These are phyloP conservation scores for Hydriomena furcata DNA, from an alignment of 2,888 invertebrate species.

Conservation along the genomic window DNA sequence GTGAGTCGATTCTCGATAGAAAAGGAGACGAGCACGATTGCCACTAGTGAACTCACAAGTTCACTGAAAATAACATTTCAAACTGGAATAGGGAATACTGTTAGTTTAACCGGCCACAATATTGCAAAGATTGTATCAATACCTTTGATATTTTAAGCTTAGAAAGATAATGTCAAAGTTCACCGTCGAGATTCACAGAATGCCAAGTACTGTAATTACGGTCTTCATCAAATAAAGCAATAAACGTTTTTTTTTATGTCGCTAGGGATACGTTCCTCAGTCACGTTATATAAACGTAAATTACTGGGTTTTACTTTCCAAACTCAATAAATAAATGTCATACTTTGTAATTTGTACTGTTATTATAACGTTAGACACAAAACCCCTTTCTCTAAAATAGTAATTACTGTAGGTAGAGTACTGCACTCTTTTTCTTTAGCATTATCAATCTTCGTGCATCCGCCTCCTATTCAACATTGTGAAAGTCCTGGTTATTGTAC, in stretches of 20 bases:
- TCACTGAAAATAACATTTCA: constrained; percentile 55
- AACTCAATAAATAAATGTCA: constrained; percentile 70
- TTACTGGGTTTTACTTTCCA: constrained; percentile 66
- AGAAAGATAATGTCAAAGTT: constrained; percentile 26
- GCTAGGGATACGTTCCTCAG: constrained; percentile 56
- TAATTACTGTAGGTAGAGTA: constrained; percentile 63
- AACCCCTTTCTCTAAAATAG: constrained; percentile 65
- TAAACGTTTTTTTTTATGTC: constrained; percentile 45
- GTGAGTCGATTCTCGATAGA: constrained; percentile 72
- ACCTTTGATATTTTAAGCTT: constrained; percentile 8
- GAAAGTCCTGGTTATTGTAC: constrained; percentile 66
- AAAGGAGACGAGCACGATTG: constrained; percentile 69
- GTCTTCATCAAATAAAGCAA: constrained; percentile 31
- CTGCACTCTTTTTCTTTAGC: constrained; percentile 64
- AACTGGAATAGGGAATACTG: constrained; percentile 40
- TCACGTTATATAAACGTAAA: constrained; percentile 59
- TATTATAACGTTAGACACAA: constrained; percentile 64
- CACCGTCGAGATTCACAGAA: constrained; percentile 19
- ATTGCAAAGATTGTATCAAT: not conserved
- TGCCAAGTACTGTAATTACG: constrained; percentile 28
- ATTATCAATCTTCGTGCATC: constrained; percentile 62
- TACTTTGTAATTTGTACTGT: constrained; percentile 67
- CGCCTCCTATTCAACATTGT: constrained; percentile 58
- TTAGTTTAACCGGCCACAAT: constrained; percentile 21
- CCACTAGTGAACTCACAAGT: constrained; percentile 60